Evolutionary conservation across 2,888 invertebrate species (phyloP), one percentile per base, ranked within the genome.

Genomic region (Pristionchus exspectatus): DNA sequence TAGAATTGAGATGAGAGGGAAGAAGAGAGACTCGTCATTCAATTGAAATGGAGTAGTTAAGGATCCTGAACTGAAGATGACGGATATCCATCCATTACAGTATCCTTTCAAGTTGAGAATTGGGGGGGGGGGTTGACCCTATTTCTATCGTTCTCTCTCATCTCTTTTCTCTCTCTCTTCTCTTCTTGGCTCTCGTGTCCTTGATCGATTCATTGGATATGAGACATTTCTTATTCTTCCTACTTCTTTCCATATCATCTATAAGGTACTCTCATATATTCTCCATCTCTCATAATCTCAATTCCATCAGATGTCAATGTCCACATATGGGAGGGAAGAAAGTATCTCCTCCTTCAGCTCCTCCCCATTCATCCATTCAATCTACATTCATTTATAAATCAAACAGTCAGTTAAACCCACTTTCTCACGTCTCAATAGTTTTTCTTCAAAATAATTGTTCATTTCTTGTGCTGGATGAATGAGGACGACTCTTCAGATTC

Each of bases 191-290:
- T 83, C 50, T 54, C n/a, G 50, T 87, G 87, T 87, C 87, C 87
- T 87, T 87, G 66, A 87, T 69, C 63, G 87, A 69, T 87, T 44
- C 87, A 66, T 69, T 87, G 66, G 87, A 44, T 66, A 69, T 69
- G 69, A 69, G 50, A 50, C 44, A 66, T 66, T 30, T 87, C 69
- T 27, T 69, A 69, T 44, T 87, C 9, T 33, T 86, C 24, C 63
- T 59, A 38, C 59, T 50, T 69, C 69, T 69, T 44, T 44, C 54
- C 24, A 77, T 33, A 27, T 59, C 54, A 24, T 66, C 69, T 27
- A 87, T 85, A 85, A 85, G 44, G 44, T 69, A 87, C n/a, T 85
- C 85, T 85, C 33, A 3, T 1, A 44, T 14, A 33, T 18, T 21
- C 54, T 86, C 38, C 38, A 81, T 44, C 24, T 30, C 44, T 86